These are phyloP conservation scores for Bolinopsis microptera DNA, from an alignment of 37 sponge, comb jelly and placozoan species.

Conservation along the genomic window DNA sequence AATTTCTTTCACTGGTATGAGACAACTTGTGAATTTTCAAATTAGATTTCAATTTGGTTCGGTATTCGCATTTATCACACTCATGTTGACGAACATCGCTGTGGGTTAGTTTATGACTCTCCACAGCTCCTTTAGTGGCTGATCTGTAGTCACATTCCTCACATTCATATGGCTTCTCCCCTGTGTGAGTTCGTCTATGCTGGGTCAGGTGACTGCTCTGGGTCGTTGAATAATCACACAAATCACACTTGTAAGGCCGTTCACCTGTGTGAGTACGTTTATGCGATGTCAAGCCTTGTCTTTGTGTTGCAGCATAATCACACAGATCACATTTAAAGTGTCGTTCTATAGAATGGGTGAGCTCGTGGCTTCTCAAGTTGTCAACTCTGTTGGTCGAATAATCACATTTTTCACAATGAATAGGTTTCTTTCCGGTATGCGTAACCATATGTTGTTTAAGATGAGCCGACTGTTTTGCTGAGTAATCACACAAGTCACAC, in stretches of 20 bases:
- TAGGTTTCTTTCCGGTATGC: neutral
- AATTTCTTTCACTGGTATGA: neutral
- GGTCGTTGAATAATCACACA: neutral
- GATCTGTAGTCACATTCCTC: neutral
- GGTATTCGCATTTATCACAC: slow-evolving; percentile 8
- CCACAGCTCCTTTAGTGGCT: neutral
- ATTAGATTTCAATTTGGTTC: neutral
- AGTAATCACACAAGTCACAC: neutral
- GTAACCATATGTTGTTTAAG: neutral
- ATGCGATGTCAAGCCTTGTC: neutral
- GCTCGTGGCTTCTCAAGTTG: neutral
- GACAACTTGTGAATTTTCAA: neutral
- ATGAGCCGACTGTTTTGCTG: neutral
- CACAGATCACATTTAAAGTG: slow-evolving; percentile 2
- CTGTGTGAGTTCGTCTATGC: neutral
- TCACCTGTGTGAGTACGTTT: neutral
- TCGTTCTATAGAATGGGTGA: neutral
- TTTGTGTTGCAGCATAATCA: neutral
- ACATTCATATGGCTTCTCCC: neutral
- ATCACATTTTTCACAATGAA: slow-evolving; percentile 27
- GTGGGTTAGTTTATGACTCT: neutral
- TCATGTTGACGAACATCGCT: neutral
- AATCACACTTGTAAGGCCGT: neutral
- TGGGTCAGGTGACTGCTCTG: neutral
- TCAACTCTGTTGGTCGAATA: neutral